Evolutionary conservation across 2,797 vertebrate genomes (phyloP).

Genomic region (Muscicapa comitata): DNA sequence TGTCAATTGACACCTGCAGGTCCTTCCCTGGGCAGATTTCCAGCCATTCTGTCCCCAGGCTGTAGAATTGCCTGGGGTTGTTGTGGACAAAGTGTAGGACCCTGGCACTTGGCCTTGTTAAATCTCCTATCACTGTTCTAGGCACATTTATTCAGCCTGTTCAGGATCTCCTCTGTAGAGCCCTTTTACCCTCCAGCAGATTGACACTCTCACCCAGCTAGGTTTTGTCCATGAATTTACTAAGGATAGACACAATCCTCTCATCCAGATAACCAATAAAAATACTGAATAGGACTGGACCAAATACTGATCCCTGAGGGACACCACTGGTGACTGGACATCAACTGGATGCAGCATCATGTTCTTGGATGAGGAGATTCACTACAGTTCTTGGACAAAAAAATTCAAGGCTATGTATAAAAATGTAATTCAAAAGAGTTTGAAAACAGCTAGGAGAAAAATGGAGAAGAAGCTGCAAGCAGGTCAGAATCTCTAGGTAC

Average conservation of each 20-base stretch:
- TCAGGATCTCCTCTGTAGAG: neutral
- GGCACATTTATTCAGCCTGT: neutral
- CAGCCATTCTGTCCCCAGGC: neutral
- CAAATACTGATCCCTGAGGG: neutral
- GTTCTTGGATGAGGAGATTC: neutral
- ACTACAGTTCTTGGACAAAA: neutral
- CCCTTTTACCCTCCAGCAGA: neutral
- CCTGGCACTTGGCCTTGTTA: neutral
- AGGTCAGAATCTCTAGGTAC: neutral
- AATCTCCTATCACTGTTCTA: neutral
- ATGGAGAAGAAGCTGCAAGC: neutral
- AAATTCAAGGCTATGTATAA: neutral
- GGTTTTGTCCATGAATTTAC: neutral
- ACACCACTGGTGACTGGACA: neutral
- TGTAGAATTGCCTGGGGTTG: neutral
- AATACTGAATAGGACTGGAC: neutral
- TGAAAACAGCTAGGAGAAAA: neutral
- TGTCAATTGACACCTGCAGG: neutral
- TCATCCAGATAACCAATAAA: neutral
- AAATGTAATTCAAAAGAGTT: neutral
- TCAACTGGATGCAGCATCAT: neutral
- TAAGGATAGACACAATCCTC: neutral
- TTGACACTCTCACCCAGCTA: fast-evolving
- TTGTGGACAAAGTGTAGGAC: neutral
- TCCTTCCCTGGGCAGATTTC: neutral